These are phyloP conservation scores for Ophioninae sp. DNA, from an alignment of 2,888 invertebrate genomes.

Conservation along the genomic window DNA sequence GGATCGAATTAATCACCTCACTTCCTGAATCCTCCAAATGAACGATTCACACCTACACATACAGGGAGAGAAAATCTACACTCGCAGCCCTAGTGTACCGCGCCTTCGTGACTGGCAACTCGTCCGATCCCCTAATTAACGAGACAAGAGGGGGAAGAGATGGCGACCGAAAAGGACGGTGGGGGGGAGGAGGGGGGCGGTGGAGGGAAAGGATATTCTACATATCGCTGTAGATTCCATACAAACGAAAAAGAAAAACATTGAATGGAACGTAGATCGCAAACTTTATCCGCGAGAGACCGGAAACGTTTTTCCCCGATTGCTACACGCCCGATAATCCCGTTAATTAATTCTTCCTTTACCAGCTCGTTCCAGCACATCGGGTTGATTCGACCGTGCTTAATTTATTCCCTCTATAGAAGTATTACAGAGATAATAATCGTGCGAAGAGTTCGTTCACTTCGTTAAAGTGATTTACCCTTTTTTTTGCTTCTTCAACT, in stretches of 20 bases:
- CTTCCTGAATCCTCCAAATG: conserved; percentile 64
- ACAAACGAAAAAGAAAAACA: conserved; percentile 65
- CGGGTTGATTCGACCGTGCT: conserved; percentile 10
- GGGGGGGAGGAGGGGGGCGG: background rate
- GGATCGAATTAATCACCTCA: conserved; percentile 75
- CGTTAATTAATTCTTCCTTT: conserved; percentile 10
- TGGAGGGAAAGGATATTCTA: conserved; percentile 56
- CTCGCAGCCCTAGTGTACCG: conserved; percentile 57
- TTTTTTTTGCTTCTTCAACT: background rate
- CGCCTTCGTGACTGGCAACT: conserved; percentile 67
- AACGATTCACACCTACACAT: conserved; percentile 65
- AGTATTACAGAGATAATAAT: conserved; percentile 6
- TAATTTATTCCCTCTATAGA: background rate
- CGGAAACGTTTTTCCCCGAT: background rate
- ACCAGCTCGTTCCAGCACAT: background rate
- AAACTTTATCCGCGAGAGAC: conserved; percentile 69
- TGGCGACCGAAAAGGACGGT: conserved; percentile 17
- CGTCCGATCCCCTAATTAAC: conserved; percentile 70
- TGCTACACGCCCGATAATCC: conserved; percentile 32
- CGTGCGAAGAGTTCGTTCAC: background rate
- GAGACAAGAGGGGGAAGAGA: conserved; percentile 45
- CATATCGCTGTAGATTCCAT: conserved; percentile 72
- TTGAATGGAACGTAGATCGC: conserved; percentile 70
- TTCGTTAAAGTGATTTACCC: background rate
- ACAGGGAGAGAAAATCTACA: background rate